Conservation (phyloP, 1,140 invertebrate species). For the Pseudachorutes palmiensis region DNA sequence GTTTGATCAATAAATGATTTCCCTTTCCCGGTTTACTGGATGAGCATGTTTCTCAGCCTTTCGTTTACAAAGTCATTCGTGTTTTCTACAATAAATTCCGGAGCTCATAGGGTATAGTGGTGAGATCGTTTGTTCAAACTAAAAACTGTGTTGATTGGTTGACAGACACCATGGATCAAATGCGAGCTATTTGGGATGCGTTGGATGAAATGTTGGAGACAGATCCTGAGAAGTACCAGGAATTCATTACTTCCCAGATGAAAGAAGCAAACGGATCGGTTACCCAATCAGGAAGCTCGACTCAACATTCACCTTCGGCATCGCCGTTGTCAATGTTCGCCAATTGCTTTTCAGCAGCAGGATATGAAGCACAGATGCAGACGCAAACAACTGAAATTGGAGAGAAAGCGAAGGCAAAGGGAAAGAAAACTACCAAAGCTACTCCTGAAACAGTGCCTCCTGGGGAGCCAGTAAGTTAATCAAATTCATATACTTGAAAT, state of each 20-base stretch:
- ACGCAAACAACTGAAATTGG: not conserved
- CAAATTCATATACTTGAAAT: not conserved
- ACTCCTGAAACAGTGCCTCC: not conserved
- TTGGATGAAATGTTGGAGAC: conserved; percentile 9
- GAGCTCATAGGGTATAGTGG: no score
- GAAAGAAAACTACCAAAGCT: not conserved
- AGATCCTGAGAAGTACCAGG: conserved; percentile 6
- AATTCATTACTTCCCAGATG: conserved; percentile 11
- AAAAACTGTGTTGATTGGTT: no score
- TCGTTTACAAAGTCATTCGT: no score
- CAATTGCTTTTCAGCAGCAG: no score
- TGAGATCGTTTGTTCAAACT: no score
- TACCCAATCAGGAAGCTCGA: not conserved
- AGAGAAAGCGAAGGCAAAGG: not conserved
- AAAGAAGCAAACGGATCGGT: not conserved
- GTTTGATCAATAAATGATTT: no score
- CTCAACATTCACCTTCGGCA: no score
- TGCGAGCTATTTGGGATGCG: conserved; percentile 3
- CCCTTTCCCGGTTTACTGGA: no score
- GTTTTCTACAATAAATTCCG: no score
- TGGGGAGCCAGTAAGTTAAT: no score
- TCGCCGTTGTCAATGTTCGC: no score
- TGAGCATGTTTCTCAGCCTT: no score
- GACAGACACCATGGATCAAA: conserved; percentile 10
- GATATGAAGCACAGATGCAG: not conserved